Percentiles rank a stretch among this genome's conserved stretches.
phyloP scores from a whole-genome alignment of 2,888 invertebrate species.

The Tyria jacobaeae region DNA sequence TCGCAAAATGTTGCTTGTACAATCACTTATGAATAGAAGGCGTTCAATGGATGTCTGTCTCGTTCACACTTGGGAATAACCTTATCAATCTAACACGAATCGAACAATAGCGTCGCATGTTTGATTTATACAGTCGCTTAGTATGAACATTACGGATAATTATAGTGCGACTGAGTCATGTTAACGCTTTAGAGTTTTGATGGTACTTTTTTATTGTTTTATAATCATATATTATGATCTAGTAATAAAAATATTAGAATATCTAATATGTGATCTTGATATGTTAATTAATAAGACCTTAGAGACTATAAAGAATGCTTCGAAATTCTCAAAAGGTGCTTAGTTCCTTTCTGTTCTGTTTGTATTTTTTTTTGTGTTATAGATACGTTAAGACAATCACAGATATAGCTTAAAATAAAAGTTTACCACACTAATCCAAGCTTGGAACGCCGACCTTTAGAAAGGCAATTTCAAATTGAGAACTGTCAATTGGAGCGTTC shows the following conservation, averaged over 20 bases:
- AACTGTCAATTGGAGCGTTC: slow-evolving; percentile 80
- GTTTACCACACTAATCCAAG: slow-evolving; percentile 32
- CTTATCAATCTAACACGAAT: slow-evolving; percentile 86
- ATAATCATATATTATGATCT: slow-evolving; percentile 8
- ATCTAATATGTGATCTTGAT: not conserved
- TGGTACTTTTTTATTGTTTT: slow-evolving; percentile 24
- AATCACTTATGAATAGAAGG: slow-evolving; percentile 81
- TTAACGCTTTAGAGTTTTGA: slow-evolving; percentile 67
- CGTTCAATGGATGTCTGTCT: slow-evolving; percentile 80
- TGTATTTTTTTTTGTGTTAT: too few relatives aligned
- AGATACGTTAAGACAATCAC: too few relatives aligned
- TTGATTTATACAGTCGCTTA: slow-evolving; percentile 87
- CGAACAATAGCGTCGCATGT: slow-evolving; percentile 86
- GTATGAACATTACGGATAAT: slow-evolving; percentile 86
- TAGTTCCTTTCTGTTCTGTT: not conserved
- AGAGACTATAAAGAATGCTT: not conserved
- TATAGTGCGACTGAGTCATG: slow-evolving; percentile 71
- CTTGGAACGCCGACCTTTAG: slow-evolving; percentile 49
- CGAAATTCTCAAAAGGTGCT: not conserved
- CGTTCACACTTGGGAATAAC: slow-evolving; percentile 84
- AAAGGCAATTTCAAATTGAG: slow-evolving; percentile 73
- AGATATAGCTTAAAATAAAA: slow-evolving; percentile 7
- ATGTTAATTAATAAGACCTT: not conserved
- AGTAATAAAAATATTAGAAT: not conserved
- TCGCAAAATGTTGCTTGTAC: slow-evolving; percentile 62